A percentile compares a stretch with the other conserved stretches of the same genome.
phyloP scores from a whole-genome alignment of 2,888 invertebrate genomes.

The Eulithis testata region DNA sequence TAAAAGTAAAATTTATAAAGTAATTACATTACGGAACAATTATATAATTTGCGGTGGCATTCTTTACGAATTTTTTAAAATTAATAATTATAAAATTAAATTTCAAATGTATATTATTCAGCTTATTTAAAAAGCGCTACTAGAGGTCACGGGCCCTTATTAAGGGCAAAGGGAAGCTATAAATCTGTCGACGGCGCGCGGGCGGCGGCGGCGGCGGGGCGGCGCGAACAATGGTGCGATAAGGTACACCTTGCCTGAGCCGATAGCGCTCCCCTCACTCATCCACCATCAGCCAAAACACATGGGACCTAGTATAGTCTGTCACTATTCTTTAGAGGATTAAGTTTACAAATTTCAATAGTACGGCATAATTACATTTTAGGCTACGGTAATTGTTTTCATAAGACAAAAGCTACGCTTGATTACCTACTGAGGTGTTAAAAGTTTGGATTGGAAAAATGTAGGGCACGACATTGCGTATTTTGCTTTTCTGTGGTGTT shows the following conservation, averaged over 20 bases:
- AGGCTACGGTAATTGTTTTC: too few relatives aligned
- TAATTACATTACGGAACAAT: too few relatives aligned
- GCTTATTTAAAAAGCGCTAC: conserved; percentile 52
- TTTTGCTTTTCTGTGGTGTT: too few relatives aligned
- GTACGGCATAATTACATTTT: too few relatives aligned
- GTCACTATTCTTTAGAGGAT: neutral
- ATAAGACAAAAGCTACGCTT: too few relatives aligned
- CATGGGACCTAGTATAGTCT: conserved; percentile 1
- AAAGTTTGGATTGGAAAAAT: too few relatives aligned
- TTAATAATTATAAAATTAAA: neutral
- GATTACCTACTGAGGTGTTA: too few relatives aligned
- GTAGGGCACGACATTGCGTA: too few relatives aligned
- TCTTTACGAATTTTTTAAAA: neutral
- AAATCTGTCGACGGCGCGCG: conserved; percentile 81
- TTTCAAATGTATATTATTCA: conserved; percentile 23
- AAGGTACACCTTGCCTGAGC: conserved; percentile 80
- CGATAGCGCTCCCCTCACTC: conserved; percentile 53
- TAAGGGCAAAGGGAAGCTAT: conserved; percentile 84
- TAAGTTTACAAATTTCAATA: too few relatives aligned
- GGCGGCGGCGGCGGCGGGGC: too few relatives aligned
- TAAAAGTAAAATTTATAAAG: too few relatives aligned
- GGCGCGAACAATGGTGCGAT: conserved; percentile 83
- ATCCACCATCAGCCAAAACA: conserved; percentile 47
- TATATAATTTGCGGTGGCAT: too few relatives aligned
- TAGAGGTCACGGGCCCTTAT: conserved; percentile 81